phyloP scores from a whole-genome alignment of 1,140 invertebrate species.

The Drosophila murphyi region DNA sequence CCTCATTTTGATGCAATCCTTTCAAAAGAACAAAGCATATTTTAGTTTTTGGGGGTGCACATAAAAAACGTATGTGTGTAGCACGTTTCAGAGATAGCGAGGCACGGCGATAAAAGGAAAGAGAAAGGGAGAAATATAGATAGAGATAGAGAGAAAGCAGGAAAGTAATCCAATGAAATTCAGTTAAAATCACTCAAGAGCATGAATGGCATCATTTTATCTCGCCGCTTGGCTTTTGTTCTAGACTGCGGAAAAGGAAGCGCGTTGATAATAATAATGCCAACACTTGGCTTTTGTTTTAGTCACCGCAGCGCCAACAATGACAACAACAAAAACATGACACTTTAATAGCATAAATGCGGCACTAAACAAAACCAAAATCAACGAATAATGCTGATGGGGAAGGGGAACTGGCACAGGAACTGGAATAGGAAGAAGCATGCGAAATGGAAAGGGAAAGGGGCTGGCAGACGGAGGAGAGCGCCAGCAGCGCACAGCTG shows the following conservation, averaged over 20 bases:
- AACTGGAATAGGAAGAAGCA: no score
- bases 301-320: slow-evolving; percentile 54
- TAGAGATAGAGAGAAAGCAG: slow-evolving; percentile 13
- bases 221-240: slow-evolving; percentile 62
- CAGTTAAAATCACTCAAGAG: slow-evolving; percentile 80
- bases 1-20: slow-evolving; percentile 8
- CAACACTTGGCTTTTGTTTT: slow-evolving; percentile 79
- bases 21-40: slow-evolving; percentile 40
- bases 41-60: slow-evolving; percentile 14
- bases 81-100: neutral
- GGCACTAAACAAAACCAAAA: slow-evolving; percentile 82
- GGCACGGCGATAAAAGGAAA: neutral
- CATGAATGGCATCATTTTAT: slow-evolving; percentile 73
- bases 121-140: neutral
- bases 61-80: slow-evolving; percentile 14
- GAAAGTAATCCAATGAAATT: slow-evolving; percentile 61
- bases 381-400: slow-evolving; percentile 54
- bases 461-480: slow-evolving; percentile 15
- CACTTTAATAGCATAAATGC: slow-evolving; percentile 81
- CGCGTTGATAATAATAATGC: slow-evolving; percentile 78
- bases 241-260: slow-evolving; percentile 71
- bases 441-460: neutral
- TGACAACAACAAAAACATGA: slow-evolving; percentile 56
- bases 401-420: slow-evolving; percentile 8
- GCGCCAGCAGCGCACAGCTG: slow-evolving; percentile 57